Evolutionary conservation across 2,888 invertebrate genomes (phyloP), one percentile per base, ranked within the genome.

Genomic region (Homarus gammarus): DNA sequence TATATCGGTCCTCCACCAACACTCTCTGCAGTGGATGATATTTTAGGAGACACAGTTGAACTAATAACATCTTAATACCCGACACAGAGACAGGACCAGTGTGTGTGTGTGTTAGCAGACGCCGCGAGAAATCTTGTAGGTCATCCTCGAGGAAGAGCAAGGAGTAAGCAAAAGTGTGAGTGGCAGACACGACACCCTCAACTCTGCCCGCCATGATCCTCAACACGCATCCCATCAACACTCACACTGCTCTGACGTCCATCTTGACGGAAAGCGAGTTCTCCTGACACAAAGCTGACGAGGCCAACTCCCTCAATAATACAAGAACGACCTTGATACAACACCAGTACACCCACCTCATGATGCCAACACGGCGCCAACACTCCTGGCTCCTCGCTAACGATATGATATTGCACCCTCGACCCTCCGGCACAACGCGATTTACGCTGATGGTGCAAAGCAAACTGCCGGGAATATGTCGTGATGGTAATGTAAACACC

Each of bases 401-500:
- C 64, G 64, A 27, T 64, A 64, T 27, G 64, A 64, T 64, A 64
- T 64, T 6, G 64, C 64, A n/a, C 64, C 27, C 64, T 27, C 64
- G 31, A 64, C 64, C 64, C 64, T 12, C 64, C 64, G 27, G 6
- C 64, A 64, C 27, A 2, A 27, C 64, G 27, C 64, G 31, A 64
- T 64, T 64, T 64, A 64, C 64, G 64, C 64, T 64, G 64, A 64
- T 64, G 64, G 64, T 27, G 27, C 64, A 27, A 64, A 27, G 64
- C 64, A 64, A 64, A 64, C 64, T 64, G 64, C 6, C 64, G 2
- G 64, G 64, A 27, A 64, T 64, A 27, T n/a, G 64, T 27, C 64
- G 64, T 64, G 27, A 64, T 64, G 64, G 64, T 64, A 64, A 64
- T 64, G 64, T 64, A n/a, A 64, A 64, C 64, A 64, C 64, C 64